Evolutionary conservation across 1,140 invertebrate species (phyloP), one percentile per base, ranked within the genome.

Genomic region (Drosophila kurseongensis): DNA sequence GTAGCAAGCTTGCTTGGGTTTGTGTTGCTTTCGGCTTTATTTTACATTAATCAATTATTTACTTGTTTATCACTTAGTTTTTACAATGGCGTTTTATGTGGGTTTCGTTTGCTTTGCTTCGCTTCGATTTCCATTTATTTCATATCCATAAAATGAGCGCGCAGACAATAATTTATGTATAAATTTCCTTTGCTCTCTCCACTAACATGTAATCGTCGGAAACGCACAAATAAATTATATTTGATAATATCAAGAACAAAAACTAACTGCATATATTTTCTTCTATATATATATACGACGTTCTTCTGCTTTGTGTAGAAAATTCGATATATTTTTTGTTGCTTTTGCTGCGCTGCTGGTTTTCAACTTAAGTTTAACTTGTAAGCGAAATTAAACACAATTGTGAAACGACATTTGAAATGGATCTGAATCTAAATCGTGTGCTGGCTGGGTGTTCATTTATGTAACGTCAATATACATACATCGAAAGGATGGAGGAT

Each of bases 31-130:
- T 86, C 71, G 80, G 58, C 66, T 65, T 76, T 81, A 81, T 75
- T 88, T 71, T 91, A 79, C 85, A 89, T 75, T 67, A 76, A 60
- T 76, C 73, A 74, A 81, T 88, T 80, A 77, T 86, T 76, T 89
- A 77, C 72, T 91, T 77, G 48, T 76, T 54, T 81, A 91, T 91
- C 89, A 91, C 89, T 91, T 91, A 91, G 75, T 91, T 91, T 91
- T 91, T 91, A 91, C 89, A 91, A 91, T 91, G 89, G 89, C 89
- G 89, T 77, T 89, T 91, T 69, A 82, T 80, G 71, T 82, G 50
- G 52, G 35, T 76, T 77, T 76, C 38, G 27, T 48, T 75, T 45
- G 27, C 51, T 72, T 63, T 50, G 42, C 66, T 80, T 79, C 51
- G 27, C 45, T 67, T 59, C 32, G 42, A 40, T 51, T 69, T 54